These are phyloP conservation scores for Turritopsis rubra DNA, from an alignment of 30 jellyfish, hydroid and myxozoan genomes.

Conservation along the genomic window DNA sequence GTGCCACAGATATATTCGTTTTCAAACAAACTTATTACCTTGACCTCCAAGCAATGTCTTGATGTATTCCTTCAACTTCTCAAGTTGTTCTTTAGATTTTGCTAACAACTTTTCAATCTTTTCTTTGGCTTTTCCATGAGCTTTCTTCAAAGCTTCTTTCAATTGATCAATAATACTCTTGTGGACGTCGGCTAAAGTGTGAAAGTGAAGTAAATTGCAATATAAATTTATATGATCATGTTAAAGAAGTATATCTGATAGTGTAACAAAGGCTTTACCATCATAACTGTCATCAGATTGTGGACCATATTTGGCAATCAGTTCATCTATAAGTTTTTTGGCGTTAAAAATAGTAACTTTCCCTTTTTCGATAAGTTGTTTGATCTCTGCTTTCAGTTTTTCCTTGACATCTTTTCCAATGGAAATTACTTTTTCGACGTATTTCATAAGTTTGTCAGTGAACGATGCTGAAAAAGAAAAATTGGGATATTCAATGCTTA, in stretches of 20 bases:
- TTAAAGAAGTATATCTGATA: too few species aligned
- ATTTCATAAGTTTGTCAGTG: not conserved
- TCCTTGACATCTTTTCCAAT: not conserved
- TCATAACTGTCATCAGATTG: not conserved
- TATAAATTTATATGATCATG: too few species aligned
- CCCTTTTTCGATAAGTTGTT: not conserved
- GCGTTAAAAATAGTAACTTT: not conserved
- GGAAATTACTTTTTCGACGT: not conserved
- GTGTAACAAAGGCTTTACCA: too few species aligned
- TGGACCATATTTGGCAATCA: constrained; percentile 7
- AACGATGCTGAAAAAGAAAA: not conserved
- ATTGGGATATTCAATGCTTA: too few species aligned
- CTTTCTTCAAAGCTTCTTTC: constrained; percentile 1
- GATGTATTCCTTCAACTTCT: not conserved
- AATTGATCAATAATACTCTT: not conserved
- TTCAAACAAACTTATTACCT: not conserved
- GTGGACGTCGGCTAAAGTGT: not conserved
- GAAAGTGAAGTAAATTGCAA: not conserved
- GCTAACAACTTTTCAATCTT: not conserved
- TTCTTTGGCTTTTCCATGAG: constrained; percentile 7
- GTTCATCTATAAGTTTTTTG: not conserved
- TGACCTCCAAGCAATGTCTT: not conserved
- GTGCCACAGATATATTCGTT: too few species aligned
- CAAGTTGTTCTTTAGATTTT: constrained; percentile 11
- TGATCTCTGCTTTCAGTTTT: not conserved